Evolutionary conservation across 1,140 invertebrate species (phyloP).

Genomic region (Reticulitermes speratus): DNA sequence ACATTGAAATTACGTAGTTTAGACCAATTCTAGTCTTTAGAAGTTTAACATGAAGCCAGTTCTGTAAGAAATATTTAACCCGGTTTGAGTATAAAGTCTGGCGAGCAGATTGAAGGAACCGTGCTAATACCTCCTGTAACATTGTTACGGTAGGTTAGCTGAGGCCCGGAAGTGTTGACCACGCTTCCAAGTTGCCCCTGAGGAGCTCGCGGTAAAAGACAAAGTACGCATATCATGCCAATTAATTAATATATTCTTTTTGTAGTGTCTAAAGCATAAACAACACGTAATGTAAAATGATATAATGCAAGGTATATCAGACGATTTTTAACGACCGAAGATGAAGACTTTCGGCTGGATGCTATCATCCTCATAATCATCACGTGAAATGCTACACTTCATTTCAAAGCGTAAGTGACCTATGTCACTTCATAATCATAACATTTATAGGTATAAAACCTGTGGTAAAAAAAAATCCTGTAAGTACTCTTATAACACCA

Average conservation of each 20-base stretch:
- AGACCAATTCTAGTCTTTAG: too few species aligned
- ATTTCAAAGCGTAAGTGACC: background rate
- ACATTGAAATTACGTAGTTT: too few species aligned
- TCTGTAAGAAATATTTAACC: too few species aligned
- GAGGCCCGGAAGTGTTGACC: background rate
- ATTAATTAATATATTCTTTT: conserved; percentile 3
- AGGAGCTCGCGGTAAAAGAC: background rate
- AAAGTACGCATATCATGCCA: background rate
- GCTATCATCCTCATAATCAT: background rate
- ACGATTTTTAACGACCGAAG: background rate
- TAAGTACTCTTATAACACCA: too few species aligned
- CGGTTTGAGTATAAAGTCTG: background rate
- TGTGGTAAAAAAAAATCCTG: too few species aligned
- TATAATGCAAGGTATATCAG: background rate
- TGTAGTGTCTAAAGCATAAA: background rate
- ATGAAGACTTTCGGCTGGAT: background rate
- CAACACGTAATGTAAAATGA: background rate
- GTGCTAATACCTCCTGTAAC: background rate
- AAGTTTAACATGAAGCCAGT: too few species aligned
- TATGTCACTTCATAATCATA: background rate
- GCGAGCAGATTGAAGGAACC: background rate
- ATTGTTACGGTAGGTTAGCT: background rate
- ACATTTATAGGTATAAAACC: too few species aligned
- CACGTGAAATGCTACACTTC: background rate
- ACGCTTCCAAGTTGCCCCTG: background rate